Conservation (phyloP, 2,888 invertebrate species). For the Pseudolycoriella hygida region DNA sequence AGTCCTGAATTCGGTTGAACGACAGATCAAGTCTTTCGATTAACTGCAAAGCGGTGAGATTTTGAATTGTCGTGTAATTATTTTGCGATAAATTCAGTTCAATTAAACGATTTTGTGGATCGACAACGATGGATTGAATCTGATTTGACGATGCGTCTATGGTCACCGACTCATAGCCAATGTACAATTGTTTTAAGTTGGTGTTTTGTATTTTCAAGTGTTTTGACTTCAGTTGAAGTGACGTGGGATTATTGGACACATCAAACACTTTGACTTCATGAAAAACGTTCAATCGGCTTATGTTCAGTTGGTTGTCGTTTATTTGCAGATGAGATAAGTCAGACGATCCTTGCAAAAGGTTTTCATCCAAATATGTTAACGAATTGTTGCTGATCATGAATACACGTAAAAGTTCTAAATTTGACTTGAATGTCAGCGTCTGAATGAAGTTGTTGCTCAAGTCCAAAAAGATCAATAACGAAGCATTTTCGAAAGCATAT, state of each 20-base stretch:
- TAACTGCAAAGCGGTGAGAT: not conserved
- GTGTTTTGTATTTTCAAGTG: not conserved
- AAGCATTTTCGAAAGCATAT: not conserved
- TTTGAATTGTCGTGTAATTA: not conserved
- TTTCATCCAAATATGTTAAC: not conserved
- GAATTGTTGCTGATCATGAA: not conserved
- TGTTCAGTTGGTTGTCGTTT: too few species aligned
- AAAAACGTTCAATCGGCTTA: not conserved
- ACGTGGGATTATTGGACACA: slow-evolving; percentile 1
- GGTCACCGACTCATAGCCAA: not conserved
- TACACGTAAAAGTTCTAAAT: not conserved
- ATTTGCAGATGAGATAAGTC: not conserved
- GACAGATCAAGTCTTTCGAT: slow-evolving; percentile 1
- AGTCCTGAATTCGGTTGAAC: slow-evolving; percentile 2
- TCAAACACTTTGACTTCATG: not conserved
- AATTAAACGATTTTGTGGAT: not conserved
- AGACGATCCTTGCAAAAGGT: not conserved
- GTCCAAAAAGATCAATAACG: not conserved
- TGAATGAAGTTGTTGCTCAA: slow-evolving; percentile 1
- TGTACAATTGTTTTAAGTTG: not conserved
- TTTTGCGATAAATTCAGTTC: not conserved
- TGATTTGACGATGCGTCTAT: not conserved
- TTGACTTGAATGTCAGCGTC: not conserved
- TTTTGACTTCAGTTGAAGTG: not conserved
- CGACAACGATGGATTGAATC: not conserved